Evolutionary conservation across 2,797 vertebrate genomes (phyloP).

Genomic region (Astyanax mexicanus): DNA sequence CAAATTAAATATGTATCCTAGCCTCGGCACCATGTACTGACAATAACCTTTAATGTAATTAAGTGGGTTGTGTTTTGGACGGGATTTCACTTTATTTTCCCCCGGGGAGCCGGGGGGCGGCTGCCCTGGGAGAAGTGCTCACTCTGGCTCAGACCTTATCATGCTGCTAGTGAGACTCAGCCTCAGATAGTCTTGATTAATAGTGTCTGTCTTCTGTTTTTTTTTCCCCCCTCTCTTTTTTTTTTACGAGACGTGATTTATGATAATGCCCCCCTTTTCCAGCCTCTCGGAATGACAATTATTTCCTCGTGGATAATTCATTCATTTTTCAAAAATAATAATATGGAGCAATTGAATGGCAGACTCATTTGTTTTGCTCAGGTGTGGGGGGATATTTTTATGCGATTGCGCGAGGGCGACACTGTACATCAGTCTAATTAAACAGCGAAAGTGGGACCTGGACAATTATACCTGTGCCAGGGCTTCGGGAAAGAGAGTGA

Average conservation of each 20-base stretch:
- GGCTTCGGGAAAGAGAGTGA: constrained; percentile 48
- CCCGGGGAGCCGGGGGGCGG: constrained; percentile 50
- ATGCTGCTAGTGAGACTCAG: constrained; percentile 55
- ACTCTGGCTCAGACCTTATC: constrained; percentile 63
- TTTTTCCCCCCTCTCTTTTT: constrained; percentile 19
- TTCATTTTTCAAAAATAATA: constrained; percentile 81
- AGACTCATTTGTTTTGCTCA: constrained; percentile 75
- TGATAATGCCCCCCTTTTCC: constrained; percentile 63
- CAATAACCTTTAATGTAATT: constrained; percentile 68
- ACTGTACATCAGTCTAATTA: constrained; percentile 57
- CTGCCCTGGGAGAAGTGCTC: constrained; percentile 58
- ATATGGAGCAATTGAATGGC: constrained; percentile 77
- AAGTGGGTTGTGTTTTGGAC: constrained; percentile 60
- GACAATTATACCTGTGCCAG: constrained; percentile 59
- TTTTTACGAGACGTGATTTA: constrained; percentile 63
- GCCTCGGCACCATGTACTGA: constrained; percentile 56
- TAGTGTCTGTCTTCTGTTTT: constrained; percentile 59
- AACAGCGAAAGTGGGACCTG: constrained; percentile 56
- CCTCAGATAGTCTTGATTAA: constrained; percentile 65
- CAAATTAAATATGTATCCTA: constrained; percentile 63
- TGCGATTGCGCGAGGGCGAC: constrained; percentile 64
- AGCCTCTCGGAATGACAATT: constrained; percentile 66
- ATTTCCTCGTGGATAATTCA: constrained; percentile 66
- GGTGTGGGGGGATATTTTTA: constrained; percentile 66
- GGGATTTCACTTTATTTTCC: constrained; percentile 56